Conservation (phyloP, 1,140 invertebrate genomes). For the Listronotus bonariensis region DNA sequence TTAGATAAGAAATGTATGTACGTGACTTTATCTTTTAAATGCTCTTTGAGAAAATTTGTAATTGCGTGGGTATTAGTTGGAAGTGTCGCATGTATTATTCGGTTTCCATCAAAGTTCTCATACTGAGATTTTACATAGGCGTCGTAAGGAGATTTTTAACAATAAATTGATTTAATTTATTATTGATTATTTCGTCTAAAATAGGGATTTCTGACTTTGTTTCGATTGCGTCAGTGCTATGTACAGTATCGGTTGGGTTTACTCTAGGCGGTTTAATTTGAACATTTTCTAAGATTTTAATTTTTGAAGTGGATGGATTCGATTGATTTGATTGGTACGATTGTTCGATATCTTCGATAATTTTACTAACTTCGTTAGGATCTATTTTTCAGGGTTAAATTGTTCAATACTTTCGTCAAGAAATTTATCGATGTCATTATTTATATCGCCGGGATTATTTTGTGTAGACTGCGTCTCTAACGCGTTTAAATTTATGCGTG, state of each 20-base stretch:
- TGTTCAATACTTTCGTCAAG: neutral
- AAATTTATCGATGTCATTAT: slow-evolving; percentile 8
- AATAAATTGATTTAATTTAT: slow-evolving; percentile 19
- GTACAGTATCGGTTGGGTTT: neutral
- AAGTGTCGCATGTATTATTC: slow-evolving; percentile 11
- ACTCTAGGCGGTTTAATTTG: slow-evolving; percentile 9
- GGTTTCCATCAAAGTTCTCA: slow-evolving; percentile 13
- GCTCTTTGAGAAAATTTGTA: neutral
- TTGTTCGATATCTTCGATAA: neutral
- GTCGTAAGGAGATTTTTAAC: slow-evolving; percentile 13
- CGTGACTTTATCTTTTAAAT: neutral
- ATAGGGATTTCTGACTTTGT: neutral
- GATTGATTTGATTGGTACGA: neutral
- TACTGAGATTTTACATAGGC: slow-evolving; percentile 8
- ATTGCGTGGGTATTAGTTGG: neutral
- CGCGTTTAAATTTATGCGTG: slow-evolving; percentile 4
- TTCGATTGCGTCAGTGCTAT: neutral
- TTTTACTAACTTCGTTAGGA: neutral
- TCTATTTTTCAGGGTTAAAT: neutral
- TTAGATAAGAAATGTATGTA: slow-evolving; percentile 11
- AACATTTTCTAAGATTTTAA: slow-evolving; percentile 7
- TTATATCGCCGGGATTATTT: slow-evolving; percentile 15
- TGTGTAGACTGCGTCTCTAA: slow-evolving; percentile 7
- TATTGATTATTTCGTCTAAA: slow-evolving; percentile 16
- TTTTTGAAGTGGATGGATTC: neutral